Conservation (phyloP, 2,797 vertebrate genomes). For the Danio kyathit region DNA sequence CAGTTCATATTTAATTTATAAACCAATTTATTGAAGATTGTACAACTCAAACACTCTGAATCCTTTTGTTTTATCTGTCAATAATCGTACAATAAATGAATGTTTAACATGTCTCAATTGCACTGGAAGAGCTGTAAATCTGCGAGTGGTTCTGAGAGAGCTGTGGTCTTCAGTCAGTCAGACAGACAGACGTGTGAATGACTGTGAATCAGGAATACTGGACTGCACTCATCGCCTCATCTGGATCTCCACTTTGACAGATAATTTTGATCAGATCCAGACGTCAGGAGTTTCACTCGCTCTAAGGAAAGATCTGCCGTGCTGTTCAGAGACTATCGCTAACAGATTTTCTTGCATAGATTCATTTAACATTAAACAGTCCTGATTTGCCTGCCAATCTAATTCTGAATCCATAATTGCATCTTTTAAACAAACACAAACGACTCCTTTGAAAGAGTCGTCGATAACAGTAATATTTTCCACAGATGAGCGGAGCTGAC, state of each 20-base stretch:
- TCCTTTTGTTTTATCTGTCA: neutral
- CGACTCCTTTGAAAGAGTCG: slow-evolving; percentile 47
- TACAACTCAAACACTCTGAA: too few species aligned
- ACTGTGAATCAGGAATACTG: slow-evolving; percentile 21
- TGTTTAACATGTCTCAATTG: neutral
- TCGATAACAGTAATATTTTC: slow-evolving; percentile 73
- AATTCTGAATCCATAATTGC: slow-evolving; percentile 34
- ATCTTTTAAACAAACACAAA: slow-evolving; percentile 8
- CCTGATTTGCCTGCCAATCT: slow-evolving; percentile 16
- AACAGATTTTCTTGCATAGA: slow-evolving; percentile 9
- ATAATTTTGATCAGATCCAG: slow-evolving; percentile 29
- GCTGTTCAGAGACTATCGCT: neutral
- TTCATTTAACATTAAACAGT: slow-evolving; percentile 38
- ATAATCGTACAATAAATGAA: neutral
- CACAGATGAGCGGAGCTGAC: slow-evolving; percentile 74
- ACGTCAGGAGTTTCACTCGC: slow-evolving; percentile 11
- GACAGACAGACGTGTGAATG: neutral
- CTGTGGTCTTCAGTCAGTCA: slow-evolving; percentile 10
- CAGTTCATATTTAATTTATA: too few species aligned
- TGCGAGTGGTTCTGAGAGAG: neutral
- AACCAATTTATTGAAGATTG: too few species aligned
- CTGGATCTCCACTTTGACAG: slow-evolving; percentile 29
- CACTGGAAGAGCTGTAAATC: neutral
- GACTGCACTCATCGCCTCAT: slow-evolving; percentile 36
- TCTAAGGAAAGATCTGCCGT: slow-evolving; percentile 9